phyloP scores from a whole-genome alignment of 2,888 invertebrate species.

The Drosophila rubida region DNA sequence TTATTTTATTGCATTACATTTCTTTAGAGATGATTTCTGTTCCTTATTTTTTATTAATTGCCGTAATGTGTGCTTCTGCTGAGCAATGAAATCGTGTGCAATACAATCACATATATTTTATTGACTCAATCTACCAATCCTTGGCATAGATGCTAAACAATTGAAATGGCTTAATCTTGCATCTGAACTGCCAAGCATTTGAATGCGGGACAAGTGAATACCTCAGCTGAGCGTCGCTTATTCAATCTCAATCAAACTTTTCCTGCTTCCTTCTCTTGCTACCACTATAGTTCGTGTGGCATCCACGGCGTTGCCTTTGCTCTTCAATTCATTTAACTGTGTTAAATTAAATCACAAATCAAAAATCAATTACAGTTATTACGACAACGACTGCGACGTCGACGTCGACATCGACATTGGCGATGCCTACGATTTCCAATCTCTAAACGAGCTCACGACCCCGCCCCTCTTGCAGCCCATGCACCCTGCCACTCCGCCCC shows the following conservation, averaged over 20 bases:
- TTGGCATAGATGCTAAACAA: conserved; percentile 9
- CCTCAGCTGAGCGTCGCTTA: conserved; percentile 20
- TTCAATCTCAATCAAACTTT: neutral
- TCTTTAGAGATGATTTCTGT: too few species aligned
- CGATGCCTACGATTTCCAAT: conserved; percentile 77
- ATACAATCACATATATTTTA: neutral
- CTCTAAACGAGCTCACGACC: conserved; percentile 68
- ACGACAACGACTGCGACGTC: conserved; percentile 63
- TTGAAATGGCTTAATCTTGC: conserved; percentile 12
- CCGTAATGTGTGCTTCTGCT: too few species aligned
- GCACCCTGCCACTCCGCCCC: conserved; percentile 10
- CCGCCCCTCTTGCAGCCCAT: conserved; percentile 17
- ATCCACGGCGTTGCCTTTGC: conserved; percentile 21
- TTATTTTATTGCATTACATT: too few species aligned
- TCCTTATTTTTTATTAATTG: too few species aligned
- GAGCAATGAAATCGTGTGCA: too few species aligned
- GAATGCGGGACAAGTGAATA: neutral
- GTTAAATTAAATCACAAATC: conserved; percentile 85
- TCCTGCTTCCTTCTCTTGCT: neutral
- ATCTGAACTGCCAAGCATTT: conserved; percentile 6
- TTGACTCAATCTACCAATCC: neutral
- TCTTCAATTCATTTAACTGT: conserved; percentile 75
- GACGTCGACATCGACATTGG: conserved; percentile 54
- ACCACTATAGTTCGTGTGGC: conserved; percentile 5
- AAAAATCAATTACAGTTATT: conserved; percentile 84